Evolutionary conservation across 2,888 invertebrate species (phyloP), one percentile per base, ranked within the genome.

Genomic region (Leptodirus hochenwartii): DNA sequence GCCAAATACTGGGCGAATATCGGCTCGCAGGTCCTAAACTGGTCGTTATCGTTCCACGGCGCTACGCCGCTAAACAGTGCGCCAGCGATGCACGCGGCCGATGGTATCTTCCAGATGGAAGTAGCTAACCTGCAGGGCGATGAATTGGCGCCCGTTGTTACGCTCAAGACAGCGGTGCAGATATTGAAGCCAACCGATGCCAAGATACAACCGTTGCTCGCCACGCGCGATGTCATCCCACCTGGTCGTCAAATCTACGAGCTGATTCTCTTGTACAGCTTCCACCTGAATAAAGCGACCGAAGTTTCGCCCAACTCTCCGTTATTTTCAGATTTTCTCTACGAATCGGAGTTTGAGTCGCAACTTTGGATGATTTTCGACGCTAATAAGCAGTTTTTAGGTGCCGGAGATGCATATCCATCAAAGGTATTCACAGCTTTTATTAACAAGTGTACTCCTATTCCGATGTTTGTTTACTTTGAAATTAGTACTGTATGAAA

Each of bases 361-460:
- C 91, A 96, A 56, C 64, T 96, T 53, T 95, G 95, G 91, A 84
- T 93, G 80, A 37, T 96, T 36, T 96, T 80, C 59, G 90, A 93
- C 56, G 58, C 63, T 33, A 84, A 85, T 55, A 96, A 96, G 56
- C 80, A 85, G 47, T 66, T 80, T 32, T 54, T 93, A 43, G 71
- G 70, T 29, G 70, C 76, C 37, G 91, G 93, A 1, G 91, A 93
- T 55, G 88, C 91, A 2, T 90, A 82, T 54, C 82, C 90, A 1
- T 66, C 68, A 13, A 78, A 78, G 59, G 80, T 79, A 54, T n/a
- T n/a, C n/a, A n/a, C n/a, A n/a, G n/a, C n/a, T n/a, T n/a, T n/a
- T n/a, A n/a, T n/a, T n/a, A n/a, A n/a, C n/a, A n/a, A n/a, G n/a
- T n/a, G n/a, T n/a, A n/a, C n/a, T n/a, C n/a, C n/a, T n/a, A n/a